Conservation (phyloP, 2,888 invertebrate species). For the Mylabris sibirica region DNA sequence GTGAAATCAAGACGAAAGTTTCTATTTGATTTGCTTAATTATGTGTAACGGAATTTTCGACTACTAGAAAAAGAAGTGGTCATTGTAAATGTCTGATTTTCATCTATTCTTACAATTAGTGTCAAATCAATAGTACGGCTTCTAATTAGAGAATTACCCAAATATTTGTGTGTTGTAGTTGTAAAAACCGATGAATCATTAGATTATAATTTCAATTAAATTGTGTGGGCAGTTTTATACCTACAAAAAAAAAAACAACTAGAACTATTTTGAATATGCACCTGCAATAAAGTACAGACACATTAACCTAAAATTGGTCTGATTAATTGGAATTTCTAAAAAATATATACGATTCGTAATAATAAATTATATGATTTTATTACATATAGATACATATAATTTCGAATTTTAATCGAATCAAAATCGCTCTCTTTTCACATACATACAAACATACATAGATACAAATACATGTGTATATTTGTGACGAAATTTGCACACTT, state of each 20-base stretch:
- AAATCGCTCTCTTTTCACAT: slow-evolving; percentile 1
- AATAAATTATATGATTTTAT: neutral
- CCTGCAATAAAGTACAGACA: neutral
- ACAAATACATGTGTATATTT: slow-evolving; percentile 7
- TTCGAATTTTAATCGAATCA: slow-evolving; percentile 4
- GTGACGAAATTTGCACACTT: slow-evolving; percentile 41
- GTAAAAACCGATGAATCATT: neutral
- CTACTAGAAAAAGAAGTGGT: too few relatives aligned
- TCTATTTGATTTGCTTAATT: neutral
- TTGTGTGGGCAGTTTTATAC: neutral
- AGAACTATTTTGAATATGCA: neutral
- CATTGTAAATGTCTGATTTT: too few relatives aligned
- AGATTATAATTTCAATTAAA: neutral
- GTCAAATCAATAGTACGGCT: too few relatives aligned
- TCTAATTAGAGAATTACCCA: neutral
- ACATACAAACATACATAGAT: too few relatives aligned
- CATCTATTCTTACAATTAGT: too few relatives aligned
- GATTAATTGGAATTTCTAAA: slow-evolving; percentile 1
- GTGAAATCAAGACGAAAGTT: neutral
- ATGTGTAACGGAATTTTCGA: neutral
- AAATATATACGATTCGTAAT: neutral
- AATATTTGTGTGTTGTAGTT: neutral
- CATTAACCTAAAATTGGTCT: neutral
- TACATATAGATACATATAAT: neutral
- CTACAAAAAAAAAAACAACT: neutral